phyloP scores from a whole-genome alignment of 2,888 invertebrate species.

The Oligia latruncula region DNA sequence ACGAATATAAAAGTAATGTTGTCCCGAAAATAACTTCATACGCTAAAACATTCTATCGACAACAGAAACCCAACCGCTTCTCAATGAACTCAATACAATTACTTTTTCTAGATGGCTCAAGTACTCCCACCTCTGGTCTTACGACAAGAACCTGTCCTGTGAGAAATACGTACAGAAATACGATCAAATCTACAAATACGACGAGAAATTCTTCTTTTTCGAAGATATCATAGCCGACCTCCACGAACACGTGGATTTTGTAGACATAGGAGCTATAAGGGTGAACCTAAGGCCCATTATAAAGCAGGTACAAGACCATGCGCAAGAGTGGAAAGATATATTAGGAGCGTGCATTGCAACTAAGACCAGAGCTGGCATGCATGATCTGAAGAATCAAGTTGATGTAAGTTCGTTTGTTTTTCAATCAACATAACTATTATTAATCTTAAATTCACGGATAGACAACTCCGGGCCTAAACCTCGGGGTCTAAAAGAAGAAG shows the following conservation, averaged over 20 bases:
- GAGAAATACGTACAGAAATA: slow-evolving; percentile 93
- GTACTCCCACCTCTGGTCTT: slow-evolving; percentile 94
- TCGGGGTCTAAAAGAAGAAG: too few relatives aligned
- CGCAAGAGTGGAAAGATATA: slow-evolving; percentile 94
- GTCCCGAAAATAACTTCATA: neutral
- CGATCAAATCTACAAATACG: slow-evolving; percentile 91
- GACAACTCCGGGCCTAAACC: too few relatives aligned
- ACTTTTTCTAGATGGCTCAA: slow-evolving; percentile 91
- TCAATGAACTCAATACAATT: slow-evolving; percentile 6
- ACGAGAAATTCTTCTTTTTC: slow-evolving; percentile 96
- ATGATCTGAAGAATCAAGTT: slow-evolving; percentile 92
- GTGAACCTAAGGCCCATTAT: slow-evolving; percentile 94
- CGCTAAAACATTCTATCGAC: neutral
- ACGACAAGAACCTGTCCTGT: slow-evolving; percentile 93
- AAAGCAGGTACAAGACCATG: slow-evolving; percentile 91
- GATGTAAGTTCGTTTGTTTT: slow-evolving; percentile 87
- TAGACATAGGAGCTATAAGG: slow-evolving; percentile 92
- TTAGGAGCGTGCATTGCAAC: slow-evolving; percentile 93
- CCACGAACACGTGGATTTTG: slow-evolving; percentile 88
- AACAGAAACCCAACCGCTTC: neutral
- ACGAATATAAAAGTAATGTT: too few relatives aligned
- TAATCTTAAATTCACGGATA: neutral
- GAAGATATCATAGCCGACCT: slow-evolving; percentile 93
- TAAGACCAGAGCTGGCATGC: slow-evolving; percentile 92
- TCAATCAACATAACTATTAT: neutral